A percentile compares a stretch with the other conserved stretches of the same genome.
Evolutionary conservation across 2,113 vertebrate genomes (phyloP).

Genomic region (Melanerpes aurifrons): DNA sequence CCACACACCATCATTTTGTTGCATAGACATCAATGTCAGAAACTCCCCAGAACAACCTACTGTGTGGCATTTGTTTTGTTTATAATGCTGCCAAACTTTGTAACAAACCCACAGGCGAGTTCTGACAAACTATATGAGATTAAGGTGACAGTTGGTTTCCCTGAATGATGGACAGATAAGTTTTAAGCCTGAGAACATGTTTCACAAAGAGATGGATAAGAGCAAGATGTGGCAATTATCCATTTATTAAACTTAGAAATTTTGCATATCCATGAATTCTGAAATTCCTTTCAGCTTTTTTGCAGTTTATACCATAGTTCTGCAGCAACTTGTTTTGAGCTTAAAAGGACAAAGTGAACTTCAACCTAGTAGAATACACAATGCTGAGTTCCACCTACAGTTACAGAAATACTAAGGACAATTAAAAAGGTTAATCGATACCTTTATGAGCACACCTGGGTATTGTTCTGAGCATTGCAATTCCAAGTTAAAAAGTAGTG

Average conservation of each 20-base stretch:
- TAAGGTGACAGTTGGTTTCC: background rate
- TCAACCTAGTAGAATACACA: background rate
- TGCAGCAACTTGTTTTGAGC: background rate
- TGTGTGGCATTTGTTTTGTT: background rate
- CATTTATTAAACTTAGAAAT: background rate
- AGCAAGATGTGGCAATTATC: background rate
- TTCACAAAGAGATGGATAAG: background rate
- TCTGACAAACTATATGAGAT: background rate
- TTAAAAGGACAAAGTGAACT: background rate
- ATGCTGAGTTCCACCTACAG: background rate
- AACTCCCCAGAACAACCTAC: background rate
- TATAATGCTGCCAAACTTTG: background rate
- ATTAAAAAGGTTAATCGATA: background rate
- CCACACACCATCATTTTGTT: background rate
- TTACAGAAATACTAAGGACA: background rate
- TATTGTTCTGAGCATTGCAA: background rate
- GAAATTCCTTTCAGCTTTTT: background rate
- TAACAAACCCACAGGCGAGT: background rate
- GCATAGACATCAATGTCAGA: background rate
- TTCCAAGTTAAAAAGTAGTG: background rate
- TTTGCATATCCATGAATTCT: background rate
- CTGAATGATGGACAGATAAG: background rate
- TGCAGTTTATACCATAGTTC: background rate
- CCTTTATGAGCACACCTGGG: background rate
- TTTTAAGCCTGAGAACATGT: background rate